Evolutionary conservation across 2,797 vertebrate species (phyloP), one percentile per base, ranked within the genome.

Genomic region (Sphaeramia orbicularis): DNA sequence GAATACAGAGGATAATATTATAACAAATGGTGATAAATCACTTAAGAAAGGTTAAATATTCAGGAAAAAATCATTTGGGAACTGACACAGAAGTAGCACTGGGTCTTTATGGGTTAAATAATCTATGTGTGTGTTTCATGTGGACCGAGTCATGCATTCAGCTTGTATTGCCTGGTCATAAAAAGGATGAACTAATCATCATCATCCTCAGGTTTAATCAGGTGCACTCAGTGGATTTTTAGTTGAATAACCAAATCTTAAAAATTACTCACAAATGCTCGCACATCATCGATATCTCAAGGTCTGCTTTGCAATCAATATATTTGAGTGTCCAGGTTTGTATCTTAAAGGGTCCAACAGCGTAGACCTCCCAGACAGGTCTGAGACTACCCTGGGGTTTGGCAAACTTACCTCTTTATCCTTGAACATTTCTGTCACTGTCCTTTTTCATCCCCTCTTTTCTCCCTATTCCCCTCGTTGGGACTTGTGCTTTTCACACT

Each of bases 401-500:
- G 16, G 7, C 56, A 56, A 65, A 45, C 38, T 15, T 41, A 41
- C 12, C 35, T 53, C 30, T 40, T 58, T 7, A 13, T 70, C 14
- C 12, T 61, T 21, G 50, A 63, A 36, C 51, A 30, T 70, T 55
- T 47, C 64, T 16, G 10, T 19, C 3, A 14, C 47, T 49, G 57
- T 40, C 52, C 43, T 56, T 37, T 51, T 49, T 30, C 52, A 72
- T 40, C 41, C 35, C 52, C 36, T 54, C 47, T 57, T 12, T 9
- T 7, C 27, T 11, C 24, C 13, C 21, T n/a, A 18, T 21, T 57
- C 55, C 53, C 59, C 62, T 80, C 65, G 15, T 4, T 27, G 76
- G 59, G 66, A 80, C 40, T 71, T 38, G 57, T 74, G 43, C 64
- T 87, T 81, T 89, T 89, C 75, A 88, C 86, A 85, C 86, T 65